Percentiles rank a stretch among this genome's conserved stretches.
phyloP scores from a whole-genome alignment of 1,140 invertebrate species.

The Hormaphis cornu region DNA sequence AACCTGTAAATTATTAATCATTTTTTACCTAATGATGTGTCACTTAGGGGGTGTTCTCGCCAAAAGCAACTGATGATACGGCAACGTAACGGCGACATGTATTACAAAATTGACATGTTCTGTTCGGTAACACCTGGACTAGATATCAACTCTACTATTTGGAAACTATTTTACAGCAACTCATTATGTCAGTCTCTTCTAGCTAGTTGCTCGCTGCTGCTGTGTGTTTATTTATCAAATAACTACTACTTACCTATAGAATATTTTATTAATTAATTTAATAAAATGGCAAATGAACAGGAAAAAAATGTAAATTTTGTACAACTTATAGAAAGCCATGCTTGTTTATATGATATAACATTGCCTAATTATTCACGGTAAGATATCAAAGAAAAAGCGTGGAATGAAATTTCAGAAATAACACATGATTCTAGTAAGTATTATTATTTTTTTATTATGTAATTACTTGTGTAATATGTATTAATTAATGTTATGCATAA shows the following conservation, averaged over 20 bases:
- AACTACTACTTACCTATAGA: neutral
- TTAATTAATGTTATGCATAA: neutral
- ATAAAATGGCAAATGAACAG: neutral
- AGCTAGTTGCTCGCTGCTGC: neutral
- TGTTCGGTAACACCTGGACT: neutral
- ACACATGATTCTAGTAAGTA: neutral
- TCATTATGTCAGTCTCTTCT: neutral
- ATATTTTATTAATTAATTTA: neutral
- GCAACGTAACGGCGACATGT: too few species aligned
- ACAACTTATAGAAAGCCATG: neutral
- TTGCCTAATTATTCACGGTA: neutral
- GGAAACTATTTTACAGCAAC: neutral
- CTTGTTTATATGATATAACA: neutral
- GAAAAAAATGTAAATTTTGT: neutral
- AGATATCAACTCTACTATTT: neutral
- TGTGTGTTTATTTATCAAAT: neutral
- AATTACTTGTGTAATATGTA: neutral
- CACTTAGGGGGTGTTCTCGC: too few species aligned
- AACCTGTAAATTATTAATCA: too few species aligned
- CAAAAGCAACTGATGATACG: too few species aligned
- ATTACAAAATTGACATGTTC: neutral
- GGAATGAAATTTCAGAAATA: slow-evolving; percentile 1
- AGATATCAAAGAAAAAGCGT: neutral
- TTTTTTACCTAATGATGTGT: too few species aligned
- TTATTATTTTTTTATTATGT: neutral